phyloP scores from a whole-genome alignment of 2,113 vertebrate species.

The Anthoscopus minutus region DNA sequence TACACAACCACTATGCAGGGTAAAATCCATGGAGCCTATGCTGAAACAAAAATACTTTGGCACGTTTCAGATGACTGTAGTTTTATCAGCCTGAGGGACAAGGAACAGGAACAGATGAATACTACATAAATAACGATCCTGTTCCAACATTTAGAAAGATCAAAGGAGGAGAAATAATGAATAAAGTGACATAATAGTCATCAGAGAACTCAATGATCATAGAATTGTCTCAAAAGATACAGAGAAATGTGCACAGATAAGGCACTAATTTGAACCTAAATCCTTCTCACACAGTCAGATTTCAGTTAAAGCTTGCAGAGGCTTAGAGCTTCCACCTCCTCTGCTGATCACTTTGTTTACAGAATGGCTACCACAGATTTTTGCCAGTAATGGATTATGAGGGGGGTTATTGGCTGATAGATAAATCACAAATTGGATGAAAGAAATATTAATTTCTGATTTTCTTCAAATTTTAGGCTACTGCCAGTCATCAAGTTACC shows the following conservation, averaged over 20 bases:
- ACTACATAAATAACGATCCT: constrained; percentile 7
- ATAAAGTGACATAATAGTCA: constrained; percentile 4
- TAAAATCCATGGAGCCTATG: not conserved
- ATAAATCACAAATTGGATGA: not conserved
- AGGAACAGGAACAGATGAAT: constrained; percentile 13
- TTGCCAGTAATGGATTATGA: not conserved
- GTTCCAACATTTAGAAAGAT: constrained; percentile 26
- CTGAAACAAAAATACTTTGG: not conserved
- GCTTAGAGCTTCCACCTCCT: not conserved
- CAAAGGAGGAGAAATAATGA: not conserved
- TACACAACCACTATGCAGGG: not conserved
- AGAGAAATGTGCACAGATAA: not conserved
- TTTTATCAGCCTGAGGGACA: not conserved
- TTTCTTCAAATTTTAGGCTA: not conserved
- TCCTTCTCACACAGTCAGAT: not conserved
- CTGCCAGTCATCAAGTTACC: not conserved
- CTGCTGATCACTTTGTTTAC: not conserved
- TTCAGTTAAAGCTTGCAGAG: not conserved
- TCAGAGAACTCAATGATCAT: not conserved
- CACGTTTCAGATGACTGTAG: not conserved
- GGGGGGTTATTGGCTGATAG: not conserved
- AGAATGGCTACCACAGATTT: not conserved
- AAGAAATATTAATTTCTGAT: not conserved
- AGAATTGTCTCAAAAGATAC: not conserved
- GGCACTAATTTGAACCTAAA: not conserved